A percentile compares a stretch with the other conserved stretches of the same genome.
Evolutionary conservation across 2,888 invertebrate genomes (phyloP).

Genomic region (Orthonevra nobilis): DNA sequence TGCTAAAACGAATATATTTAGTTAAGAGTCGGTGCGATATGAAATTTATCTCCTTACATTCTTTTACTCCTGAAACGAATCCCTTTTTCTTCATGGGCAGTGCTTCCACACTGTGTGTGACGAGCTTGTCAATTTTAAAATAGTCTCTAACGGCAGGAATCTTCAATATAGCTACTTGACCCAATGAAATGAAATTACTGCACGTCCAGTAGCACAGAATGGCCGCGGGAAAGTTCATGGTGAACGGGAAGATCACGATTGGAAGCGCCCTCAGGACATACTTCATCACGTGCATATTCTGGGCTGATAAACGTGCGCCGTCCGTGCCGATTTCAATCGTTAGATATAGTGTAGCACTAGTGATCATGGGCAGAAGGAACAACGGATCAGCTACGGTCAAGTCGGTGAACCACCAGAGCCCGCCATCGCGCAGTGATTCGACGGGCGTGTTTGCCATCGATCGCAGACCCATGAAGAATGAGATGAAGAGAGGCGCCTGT

Average conservation of each 20-base stretch:
- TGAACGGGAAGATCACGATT: conserved; percentile 90
- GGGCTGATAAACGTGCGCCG: conserved; percentile 84
- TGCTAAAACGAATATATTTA: too few species aligned
- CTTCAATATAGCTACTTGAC: conserved; percentile 89
- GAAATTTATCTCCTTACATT: conserved; percentile 83
- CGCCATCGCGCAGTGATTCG: conserved; percentile 93
- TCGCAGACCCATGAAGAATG: conserved; percentile 93
- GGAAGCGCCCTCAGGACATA: conserved; percentile 89
- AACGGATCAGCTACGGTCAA: conserved; percentile 94
- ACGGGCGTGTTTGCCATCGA: conserved; percentile 95
- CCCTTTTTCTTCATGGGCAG: conserved; percentile 87
- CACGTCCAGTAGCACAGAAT: conserved; percentile 95
- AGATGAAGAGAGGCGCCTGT: conserved; percentile 94
- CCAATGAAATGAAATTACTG: conserved; percentile 91
- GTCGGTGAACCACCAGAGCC: conserved; percentile 95
- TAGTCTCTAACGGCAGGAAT: conserved; percentile 87
- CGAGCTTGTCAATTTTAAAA: conserved; percentile 87
- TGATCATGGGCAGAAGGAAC: conserved; percentile 91
- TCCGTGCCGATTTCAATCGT: conserved; percentile 93
- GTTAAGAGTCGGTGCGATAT: too few species aligned
- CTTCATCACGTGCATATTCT: conserved; percentile 87
- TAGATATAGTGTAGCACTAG: conserved; percentile 89
- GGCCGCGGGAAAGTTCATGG: conserved; percentile 92
- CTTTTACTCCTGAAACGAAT: conserved; percentile 89
- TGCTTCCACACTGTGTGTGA: conserved; percentile 82